A percentile compares a stretch with the other conserved stretches of the same genome.
Evolutionary conservation across 2,888 invertebrate species (phyloP).

Genomic region (Agapetus fuscipes): DNA sequence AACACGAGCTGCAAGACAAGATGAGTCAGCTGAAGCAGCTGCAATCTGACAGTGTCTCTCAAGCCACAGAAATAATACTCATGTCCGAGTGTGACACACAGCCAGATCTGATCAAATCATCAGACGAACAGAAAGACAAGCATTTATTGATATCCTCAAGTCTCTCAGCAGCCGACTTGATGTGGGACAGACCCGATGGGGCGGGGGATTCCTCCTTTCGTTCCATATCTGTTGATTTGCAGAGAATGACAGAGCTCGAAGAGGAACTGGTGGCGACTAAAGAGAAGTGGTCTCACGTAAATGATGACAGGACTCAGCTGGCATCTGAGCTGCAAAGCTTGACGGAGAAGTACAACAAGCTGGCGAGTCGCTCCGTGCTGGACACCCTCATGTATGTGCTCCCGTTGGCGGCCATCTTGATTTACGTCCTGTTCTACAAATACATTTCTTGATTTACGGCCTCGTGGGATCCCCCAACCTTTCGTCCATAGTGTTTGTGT

Average conservation of each 20-base stretch:
- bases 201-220: conserved; percentile 21
- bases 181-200: conserved; percentile 12
- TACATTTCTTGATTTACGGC: conserved; percentile 54
- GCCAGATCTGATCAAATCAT: conserved; percentile 23
- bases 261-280: conserved; percentile 66
- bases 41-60: conserved; percentile 3
- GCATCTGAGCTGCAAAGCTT: conserved; percentile 49
- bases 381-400: conserved; percentile 49
- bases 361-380: conserved; percentile 49
- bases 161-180: conserved; percentile 14
- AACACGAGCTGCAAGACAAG: conserved; percentile 17
- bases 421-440: conserved; percentile 51
- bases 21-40: conserved; percentile 2
- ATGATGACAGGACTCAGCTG: conserved; percentile 52
- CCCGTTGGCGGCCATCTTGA: conserved; percentile 46
- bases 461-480: conserved; percentile 46
- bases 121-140: conserved; percentile 8
- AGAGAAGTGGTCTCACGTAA: conserved; percentile 58
- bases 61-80: too few relatives aligned
- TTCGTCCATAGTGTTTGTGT: conserved; percentile 28
- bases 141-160: conserved; percentile 16
- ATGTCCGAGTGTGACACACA: conserved; percentile 23
- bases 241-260: conserved; percentile 54
- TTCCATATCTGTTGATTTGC: conserved; percentile 23
- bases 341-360: conserved; percentile 47